Percentiles rank a stretch among this genome's conserved stretches.
phyloP scores from a whole-genome alignment of 2,888 invertebrate genomes.

The Operophtera brumata region DNA sequence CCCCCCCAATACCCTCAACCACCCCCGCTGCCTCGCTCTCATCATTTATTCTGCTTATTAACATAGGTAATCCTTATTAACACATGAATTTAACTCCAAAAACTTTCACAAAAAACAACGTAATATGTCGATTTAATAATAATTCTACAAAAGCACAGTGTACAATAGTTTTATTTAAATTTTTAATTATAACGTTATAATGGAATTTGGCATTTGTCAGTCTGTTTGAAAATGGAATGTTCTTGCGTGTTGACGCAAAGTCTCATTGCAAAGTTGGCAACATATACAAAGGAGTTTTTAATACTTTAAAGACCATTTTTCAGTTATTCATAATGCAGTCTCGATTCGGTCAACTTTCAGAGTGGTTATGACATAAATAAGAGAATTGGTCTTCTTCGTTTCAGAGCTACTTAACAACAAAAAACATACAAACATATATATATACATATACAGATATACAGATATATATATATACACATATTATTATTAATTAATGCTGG shows the following conservation, averaged over 20 bases:
- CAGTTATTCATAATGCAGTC: too few species aligned
- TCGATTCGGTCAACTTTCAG: too few species aligned
- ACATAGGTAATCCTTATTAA: constrained; percentile 48
- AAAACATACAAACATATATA: too few species aligned
- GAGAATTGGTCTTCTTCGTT: too few species aligned
- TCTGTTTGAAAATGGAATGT: constrained; percentile 49
- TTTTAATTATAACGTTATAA: constrained; percentile 50
- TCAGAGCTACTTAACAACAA: too few species aligned
- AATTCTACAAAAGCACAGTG: constrained; percentile 52
- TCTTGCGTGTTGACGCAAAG: not conserved
- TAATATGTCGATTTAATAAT: constrained; percentile 37
- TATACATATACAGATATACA: too few species aligned
- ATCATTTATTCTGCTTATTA: constrained; percentile 57
- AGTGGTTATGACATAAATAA: too few species aligned
- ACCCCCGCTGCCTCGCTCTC: constrained; percentile 40
- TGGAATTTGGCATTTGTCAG: constrained; percentile 40
- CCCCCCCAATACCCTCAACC: constrained; percentile 18
- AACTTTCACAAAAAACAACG: constrained; percentile 33
- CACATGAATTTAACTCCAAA: constrained; percentile 51
- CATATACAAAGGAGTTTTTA: not conserved
- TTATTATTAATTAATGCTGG: too few species aligned
- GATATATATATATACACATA: too few species aligned
- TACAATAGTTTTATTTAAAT: constrained; percentile 58
- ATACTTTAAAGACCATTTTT: not conserved
- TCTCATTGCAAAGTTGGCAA: not conserved